These are phyloP conservation scores for Hucho hucho DNA, from an alignment of 2,113 vertebrate genomes.

Conservation along the genomic window DNA sequence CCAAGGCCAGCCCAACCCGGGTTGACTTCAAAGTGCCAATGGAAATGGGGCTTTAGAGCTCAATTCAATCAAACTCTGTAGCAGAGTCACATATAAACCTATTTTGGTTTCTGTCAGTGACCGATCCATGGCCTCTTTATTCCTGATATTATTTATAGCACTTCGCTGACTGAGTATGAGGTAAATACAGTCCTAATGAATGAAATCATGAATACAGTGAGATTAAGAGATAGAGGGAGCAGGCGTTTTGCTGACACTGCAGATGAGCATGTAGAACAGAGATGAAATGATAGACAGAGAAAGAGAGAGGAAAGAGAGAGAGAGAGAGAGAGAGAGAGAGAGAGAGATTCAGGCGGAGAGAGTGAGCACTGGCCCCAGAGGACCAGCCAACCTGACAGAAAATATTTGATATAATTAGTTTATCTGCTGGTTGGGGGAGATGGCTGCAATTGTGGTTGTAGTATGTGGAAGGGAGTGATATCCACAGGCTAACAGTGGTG, in stretches of 20 bases:
- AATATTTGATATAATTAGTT: slow-evolving; percentile 49
- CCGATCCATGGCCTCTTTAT: too few relatives aligned
- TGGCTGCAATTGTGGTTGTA: too few relatives aligned
- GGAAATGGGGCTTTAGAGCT: too few relatives aligned
- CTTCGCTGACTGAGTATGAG: background rate
- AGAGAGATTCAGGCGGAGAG: slow-evolving; percentile 44
- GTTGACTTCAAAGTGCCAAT: too few relatives aligned
- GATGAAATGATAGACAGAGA: slow-evolving; percentile 13
- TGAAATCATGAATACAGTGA: background rate
- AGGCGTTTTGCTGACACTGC: slow-evolving; percentile 35
- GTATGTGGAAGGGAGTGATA: too few relatives aligned
- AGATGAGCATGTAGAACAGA: slow-evolving; percentile 51
- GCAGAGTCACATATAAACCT: too few relatives aligned
- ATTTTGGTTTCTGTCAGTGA: too few relatives aligned
- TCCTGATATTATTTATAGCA: background rate
- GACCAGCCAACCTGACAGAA: slow-evolving; percentile 69
- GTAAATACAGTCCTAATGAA: slow-evolving; percentile 19
- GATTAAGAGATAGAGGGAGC: slow-evolving; percentile 31
- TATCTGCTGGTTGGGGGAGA: slow-evolving; percentile 44
- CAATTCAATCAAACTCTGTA: too few relatives aligned
- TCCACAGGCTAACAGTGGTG: too few relatives aligned
- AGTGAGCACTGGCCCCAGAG: slow-evolving; percentile 39
- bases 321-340: slow-evolving; percentile 53
- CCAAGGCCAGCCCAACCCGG: too few relatives aligned
- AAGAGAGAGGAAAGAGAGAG: slow-evolving; percentile 41